A percentile compares a stretch with the other conserved stretches of the same genome.
phyloP scores from a whole-genome alignment of 2,797 vertebrate genomes.

The Pangasius sanitwongsei region DNA sequence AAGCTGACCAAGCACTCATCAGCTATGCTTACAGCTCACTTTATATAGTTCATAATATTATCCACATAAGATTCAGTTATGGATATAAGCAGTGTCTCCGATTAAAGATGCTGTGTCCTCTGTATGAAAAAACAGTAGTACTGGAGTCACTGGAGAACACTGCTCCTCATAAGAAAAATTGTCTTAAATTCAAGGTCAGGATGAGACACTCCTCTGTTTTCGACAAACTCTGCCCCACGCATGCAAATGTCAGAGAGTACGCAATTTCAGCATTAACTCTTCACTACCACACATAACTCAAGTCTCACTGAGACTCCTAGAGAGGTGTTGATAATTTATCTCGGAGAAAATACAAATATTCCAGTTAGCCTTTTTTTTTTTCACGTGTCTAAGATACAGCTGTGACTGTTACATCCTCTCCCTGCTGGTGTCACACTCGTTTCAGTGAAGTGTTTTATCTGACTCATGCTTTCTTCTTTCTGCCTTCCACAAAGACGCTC shows the following conservation, averaged over 20 bases:
- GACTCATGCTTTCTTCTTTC: constrained; percentile 5
- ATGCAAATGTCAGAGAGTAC: background rate
- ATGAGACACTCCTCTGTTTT: background rate
- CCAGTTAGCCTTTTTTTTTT: background rate
- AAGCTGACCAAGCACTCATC: background rate
- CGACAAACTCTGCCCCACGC: background rate
- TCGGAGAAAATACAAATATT: background rate
- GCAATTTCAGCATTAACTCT: background rate
- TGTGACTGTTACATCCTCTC: background rate
- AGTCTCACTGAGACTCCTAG: background rate
- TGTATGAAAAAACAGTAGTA: background rate
- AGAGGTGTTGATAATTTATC: background rate
- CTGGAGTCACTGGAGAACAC: background rate
- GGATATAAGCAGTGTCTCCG: background rate
- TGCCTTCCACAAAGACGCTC: constrained; percentile 16
- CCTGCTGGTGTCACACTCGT: constrained; percentile 16
- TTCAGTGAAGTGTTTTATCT: constrained; percentile 34
- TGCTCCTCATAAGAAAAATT: background rate
- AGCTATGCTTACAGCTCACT: background rate
- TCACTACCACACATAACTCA: background rate
- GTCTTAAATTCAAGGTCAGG: background rate
- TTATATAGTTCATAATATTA: no score
- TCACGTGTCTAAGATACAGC: background rate
- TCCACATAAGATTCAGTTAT: background rate
- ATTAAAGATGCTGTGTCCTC: background rate